phyloP scores from a whole-genome alignment of 2,113 vertebrate genomes.

The Megaceryle maxima region DNA sequence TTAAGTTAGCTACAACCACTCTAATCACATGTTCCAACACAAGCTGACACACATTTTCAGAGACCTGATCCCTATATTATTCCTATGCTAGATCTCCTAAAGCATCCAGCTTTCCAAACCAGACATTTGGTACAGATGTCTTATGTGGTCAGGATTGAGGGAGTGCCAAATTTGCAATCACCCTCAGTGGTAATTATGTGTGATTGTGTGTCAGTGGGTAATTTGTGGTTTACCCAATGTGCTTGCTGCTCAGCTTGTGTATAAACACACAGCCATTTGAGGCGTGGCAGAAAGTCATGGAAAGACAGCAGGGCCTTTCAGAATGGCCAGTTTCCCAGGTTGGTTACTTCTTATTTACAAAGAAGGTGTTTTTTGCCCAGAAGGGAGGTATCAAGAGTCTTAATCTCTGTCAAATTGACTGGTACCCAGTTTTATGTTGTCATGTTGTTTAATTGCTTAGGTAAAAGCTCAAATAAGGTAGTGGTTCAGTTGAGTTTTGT shows the following conservation, averaged over 20 bases:
- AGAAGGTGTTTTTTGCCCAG: not conserved
- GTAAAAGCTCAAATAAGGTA: constrained; percentile 31
- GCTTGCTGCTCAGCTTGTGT: not conserved
- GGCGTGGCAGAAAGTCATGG: not conserved
- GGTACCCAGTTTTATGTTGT: not conserved
- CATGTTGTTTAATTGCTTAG: constrained; percentile 25
- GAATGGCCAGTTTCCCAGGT: not conserved
- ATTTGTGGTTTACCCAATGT: not conserved
- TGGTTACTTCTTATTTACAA: constrained; percentile 24
- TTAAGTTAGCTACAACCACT: too few relatives aligned
- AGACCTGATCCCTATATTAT: too few relatives aligned
- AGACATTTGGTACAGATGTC: not conserved
- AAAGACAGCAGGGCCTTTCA: not conserved
- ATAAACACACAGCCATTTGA: not conserved
- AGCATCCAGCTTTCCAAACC: not conserved
- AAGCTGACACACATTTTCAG: too few relatives aligned
- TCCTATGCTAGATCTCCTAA: not conserved
- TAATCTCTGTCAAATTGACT: constrained; percentile 31
- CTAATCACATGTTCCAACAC: too few relatives aligned
- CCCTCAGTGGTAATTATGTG: not conserved
- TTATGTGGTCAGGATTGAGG: not conserved
- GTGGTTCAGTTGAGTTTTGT: constrained; percentile 27
- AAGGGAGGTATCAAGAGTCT: constrained; percentile 16
- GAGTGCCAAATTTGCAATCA: not conserved
- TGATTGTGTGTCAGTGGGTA: not conserved